These are phyloP conservation scores for Cisticola juncidis DNA, from an alignment of 2,113 vertebrate genomes.

Conservation along the genomic window DNA sequence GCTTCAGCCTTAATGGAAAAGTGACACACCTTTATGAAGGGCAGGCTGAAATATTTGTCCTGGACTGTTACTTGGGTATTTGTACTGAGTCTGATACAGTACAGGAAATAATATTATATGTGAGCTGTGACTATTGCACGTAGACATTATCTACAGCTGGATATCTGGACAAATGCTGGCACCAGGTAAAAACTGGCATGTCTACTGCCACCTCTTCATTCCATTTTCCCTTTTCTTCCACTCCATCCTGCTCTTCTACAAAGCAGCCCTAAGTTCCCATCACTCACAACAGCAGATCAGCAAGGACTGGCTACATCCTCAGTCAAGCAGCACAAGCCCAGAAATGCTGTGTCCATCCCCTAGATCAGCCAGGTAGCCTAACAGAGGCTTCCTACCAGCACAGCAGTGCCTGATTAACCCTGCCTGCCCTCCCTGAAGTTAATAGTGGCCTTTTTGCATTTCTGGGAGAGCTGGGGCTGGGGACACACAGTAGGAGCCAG, in stretches of 20 bases:
- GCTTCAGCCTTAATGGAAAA: background rate
- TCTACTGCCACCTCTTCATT: background rate
- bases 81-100: background rate
- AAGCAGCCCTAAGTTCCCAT: background rate
- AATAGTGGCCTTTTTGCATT: background rate
- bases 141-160: background rate
- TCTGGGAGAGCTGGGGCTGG: background rate
- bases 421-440: background rate
- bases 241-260: background rate
- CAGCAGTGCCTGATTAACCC: background rate
- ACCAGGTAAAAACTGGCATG: background rate
- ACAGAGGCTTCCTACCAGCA: background rate
- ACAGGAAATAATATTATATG: background rate
- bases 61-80: background rate
- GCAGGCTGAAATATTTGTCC: background rate
- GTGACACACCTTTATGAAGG: background rate
- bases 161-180: background rate
- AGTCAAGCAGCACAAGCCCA: background rate
- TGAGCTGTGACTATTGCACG: background rate
- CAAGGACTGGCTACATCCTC: background rate
- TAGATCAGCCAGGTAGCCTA: background rate
- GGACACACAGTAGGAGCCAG: background rate
- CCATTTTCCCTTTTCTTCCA: background rate
- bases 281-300: background rate
- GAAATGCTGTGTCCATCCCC: background rate